Evolutionary conservation across 2,888 invertebrate genomes (phyloP).

Genomic region (Camptogramma bilineatum): DNA sequence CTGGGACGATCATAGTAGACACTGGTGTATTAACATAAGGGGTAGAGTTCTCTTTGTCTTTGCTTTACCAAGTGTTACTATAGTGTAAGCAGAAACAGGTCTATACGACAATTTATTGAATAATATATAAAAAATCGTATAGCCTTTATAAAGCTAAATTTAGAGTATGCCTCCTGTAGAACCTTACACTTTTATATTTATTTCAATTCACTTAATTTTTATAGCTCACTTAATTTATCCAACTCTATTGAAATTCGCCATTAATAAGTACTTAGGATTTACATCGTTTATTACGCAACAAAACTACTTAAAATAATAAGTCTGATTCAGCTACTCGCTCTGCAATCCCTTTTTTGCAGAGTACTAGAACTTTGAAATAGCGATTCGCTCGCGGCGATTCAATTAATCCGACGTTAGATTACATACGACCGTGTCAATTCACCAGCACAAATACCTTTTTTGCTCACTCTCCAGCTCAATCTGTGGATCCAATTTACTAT

Average conservation of each 20-base stretch:
- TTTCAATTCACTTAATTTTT: no score
- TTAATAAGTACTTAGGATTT: no score
- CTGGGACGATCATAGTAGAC: constrained; percentile 26
- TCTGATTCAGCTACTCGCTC: constrained; percentile 6
- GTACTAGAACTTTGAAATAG: constrained; percentile 50
- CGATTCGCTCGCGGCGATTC: constrained; percentile 60
- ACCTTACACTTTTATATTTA: no score
- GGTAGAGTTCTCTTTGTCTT: constrained; percentile 15
- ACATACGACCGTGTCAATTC: constrained; percentile 51
- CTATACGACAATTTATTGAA: not conserved
- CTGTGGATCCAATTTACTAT: constrained; percentile 56
- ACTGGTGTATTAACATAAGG: constrained; percentile 25
- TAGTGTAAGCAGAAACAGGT: not conserved
- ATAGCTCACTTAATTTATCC: no score
- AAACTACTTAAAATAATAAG: constrained; percentile 43
- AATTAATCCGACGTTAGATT: constrained; percentile 67
- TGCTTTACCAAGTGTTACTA: not conserved
- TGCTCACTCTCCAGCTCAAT: constrained; percentile 47
- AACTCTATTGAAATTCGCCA: no score
- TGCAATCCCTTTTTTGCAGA: constrained; percentile 53
- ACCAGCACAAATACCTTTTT: constrained; percentile 51
- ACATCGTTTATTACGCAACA: no score
- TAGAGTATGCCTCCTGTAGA: no score
- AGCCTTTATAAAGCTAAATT: no score
- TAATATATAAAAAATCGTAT: no score